phyloP scores from a whole-genome alignment of 2,113 vertebrate genomes.

The Neoarius graeffei region DNA sequence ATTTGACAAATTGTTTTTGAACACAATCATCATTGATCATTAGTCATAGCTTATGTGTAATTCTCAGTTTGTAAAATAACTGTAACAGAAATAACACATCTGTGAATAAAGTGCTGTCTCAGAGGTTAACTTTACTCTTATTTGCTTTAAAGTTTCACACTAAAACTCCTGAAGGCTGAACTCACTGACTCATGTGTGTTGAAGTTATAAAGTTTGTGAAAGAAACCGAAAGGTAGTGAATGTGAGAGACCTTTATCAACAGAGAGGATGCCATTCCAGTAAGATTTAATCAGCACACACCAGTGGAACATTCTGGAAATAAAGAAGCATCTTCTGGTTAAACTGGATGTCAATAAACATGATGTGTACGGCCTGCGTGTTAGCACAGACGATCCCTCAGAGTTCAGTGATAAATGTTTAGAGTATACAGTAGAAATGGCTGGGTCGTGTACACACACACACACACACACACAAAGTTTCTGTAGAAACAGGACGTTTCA shows the following conservation, averaged over 20 bases:
- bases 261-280: neutral
- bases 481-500: slow-evolving; percentile 2
- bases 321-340: neutral
- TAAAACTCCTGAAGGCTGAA: neutral
- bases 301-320: neutral
- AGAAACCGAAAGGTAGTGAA: neutral
- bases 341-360: neutral
- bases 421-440: neutral
- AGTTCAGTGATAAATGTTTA: neutral
- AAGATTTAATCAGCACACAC: neutral
- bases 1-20: neutral
- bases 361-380: neutral
- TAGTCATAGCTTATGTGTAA: neutral
- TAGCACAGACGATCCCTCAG: neutral
- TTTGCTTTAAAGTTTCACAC: neutral
- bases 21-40: neutral
- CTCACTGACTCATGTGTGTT: neutral
- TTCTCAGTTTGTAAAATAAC: neutral
- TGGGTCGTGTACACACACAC: neutral
- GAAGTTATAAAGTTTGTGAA: neutral
- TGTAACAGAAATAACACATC: neutral
- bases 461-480: neutral
- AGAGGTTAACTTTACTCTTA: neutral
- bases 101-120: neutral
- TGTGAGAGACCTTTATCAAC: neutral